These are phyloP conservation scores for Actias luna DNA, from an alignment of 2,888 invertebrate species.

Conservation along the genomic window DNA sequence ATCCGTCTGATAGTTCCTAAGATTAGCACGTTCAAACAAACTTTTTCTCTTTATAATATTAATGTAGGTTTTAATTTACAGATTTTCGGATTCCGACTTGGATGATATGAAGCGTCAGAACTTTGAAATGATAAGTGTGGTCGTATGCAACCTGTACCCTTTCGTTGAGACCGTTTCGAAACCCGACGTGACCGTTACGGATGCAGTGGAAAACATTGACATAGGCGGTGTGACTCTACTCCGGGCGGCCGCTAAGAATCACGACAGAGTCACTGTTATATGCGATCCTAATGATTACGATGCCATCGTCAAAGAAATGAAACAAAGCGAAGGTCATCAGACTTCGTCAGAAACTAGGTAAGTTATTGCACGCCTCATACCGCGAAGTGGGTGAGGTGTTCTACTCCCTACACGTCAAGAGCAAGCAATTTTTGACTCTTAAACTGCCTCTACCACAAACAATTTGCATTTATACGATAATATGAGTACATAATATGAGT, in stretches of 20 bases:
- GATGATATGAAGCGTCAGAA: constrained; percentile 91
- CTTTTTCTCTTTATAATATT: too few relatives aligned
- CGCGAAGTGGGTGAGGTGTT: too few relatives aligned
- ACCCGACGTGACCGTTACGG: constrained; percentile 88
- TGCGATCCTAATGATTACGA: constrained; percentile 96
- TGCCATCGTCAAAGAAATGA: constrained; percentile 87
- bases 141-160: constrained; percentile 98
- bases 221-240: constrained; percentile 98
- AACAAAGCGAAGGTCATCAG: constrained; percentile 82
- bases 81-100: constrained; percentile 88
- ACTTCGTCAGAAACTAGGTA: constrained; percentile 88
- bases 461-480: too few relatives aligned
- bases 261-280: constrained; percentile 94
- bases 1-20: too few relatives aligned
- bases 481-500: too few relatives aligned
- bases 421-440: too few relatives aligned
- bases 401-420: too few relatives aligned
- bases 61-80: constrained; percentile 52
- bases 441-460: too few relatives aligned
- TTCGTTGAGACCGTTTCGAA: constrained; percentile 94
- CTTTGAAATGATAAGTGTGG: constrained; percentile 91
- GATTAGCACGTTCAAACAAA: too few relatives aligned
- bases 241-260: constrained; percentile 98
- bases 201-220: constrained; percentile 98
- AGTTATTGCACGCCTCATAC: too few relatives aligned